Percentiles rank a stretch among this genome's conserved stretches.
phyloP scores from a whole-genome alignment of 2,888 invertebrate species.

The Ellobium chinense region DNA sequence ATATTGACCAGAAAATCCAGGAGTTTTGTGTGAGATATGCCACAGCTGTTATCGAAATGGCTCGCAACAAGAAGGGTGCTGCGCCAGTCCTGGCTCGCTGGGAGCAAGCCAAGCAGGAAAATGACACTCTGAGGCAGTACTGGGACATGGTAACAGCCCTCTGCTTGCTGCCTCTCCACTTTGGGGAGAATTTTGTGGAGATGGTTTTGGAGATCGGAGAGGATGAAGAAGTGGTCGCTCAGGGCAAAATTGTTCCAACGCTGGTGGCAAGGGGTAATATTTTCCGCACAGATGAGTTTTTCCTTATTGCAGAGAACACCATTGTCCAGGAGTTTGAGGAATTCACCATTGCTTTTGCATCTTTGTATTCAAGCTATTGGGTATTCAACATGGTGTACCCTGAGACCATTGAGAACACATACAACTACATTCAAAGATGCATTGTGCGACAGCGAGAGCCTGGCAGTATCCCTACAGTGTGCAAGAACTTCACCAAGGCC shows the following conservation, averaged over 20 bases:
- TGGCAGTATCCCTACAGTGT: slow-evolving; percentile 29
- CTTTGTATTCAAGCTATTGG: slow-evolving; percentile 73
- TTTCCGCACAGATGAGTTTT: slow-evolving; percentile 72
- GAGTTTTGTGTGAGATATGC: slow-evolving; percentile 73
- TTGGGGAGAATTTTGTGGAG: slow-evolving; percentile 71
- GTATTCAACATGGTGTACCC: slow-evolving; percentile 75
- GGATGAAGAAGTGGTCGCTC: slow-evolving; percentile 68
- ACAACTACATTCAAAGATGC: slow-evolving; percentile 54
- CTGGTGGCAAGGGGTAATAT: slow-evolving; percentile 71
- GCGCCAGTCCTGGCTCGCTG: slow-evolving; percentile 66
- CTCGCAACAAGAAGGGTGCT: slow-evolving; percentile 62
- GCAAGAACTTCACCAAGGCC: slow-evolving; percentile 43
- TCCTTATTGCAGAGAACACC: slow-evolving; percentile 72
- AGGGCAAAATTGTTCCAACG: slow-evolving; percentile 73
- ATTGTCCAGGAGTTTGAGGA: slow-evolving; percentile 74
- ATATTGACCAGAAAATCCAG: slow-evolving; percentile 72
- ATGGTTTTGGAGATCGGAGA: slow-evolving; percentile 70
- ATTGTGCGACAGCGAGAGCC: slow-evolving; percentile 44
- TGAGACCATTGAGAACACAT: slow-evolving; percentile 67
- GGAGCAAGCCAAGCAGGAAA: slow-evolving; percentile 70
- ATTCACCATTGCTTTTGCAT: slow-evolving; percentile 73
- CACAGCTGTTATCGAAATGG: slow-evolving; percentile 66
- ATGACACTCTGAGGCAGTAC: slow-evolving; percentile 69
- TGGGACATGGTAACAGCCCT: slow-evolving; percentile 75
- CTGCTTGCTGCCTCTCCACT: slow-evolving; percentile 69